These are phyloP conservation scores for Trematomus loennbergii DNA, from an alignment of 2,113 vertebrate genomes.

Conservation along the genomic window DNA sequence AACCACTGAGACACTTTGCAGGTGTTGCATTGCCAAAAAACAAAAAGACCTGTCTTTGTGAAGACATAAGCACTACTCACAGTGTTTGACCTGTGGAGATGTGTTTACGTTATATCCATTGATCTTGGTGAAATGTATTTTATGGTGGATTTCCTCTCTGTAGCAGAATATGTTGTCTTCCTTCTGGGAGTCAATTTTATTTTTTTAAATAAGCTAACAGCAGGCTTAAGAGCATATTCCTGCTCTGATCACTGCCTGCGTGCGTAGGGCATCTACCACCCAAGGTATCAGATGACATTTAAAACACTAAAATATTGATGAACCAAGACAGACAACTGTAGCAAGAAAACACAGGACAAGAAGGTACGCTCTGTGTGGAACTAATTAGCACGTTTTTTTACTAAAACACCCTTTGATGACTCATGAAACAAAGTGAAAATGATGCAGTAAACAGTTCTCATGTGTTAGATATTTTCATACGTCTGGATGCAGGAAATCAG, in stretches of 20 bases:
- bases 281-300: conserved; percentile 45
- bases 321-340: conserved; percentile 16
- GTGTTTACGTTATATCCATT: neutral
- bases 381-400: conserved; percentile 13
- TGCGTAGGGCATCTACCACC: conserved; percentile 41
- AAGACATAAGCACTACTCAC: neutral
- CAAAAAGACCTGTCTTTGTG: neutral
- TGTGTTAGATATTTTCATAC: conserved; percentile 2
- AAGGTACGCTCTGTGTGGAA: conserved; percentile 10
- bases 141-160: neutral
- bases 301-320: conserved; percentile 19
- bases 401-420: no score
- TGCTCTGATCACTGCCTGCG: conserved; percentile 24
- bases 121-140: neutral
- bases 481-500: conserved; percentile 16
- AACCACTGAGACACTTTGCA: neutral
- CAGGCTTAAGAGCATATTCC: conserved; percentile 23
- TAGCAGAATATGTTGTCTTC: neutral
- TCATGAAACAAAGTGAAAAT: conserved; percentile 20
- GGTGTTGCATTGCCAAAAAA: conserved; percentile 14
- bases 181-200: conserved; percentile 13
- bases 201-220: neutral
- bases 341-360: neutral
- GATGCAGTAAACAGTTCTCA: neutral
- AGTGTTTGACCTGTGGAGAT: conserved; percentile 3